phyloP scores from a whole-genome alignment of 2,888 invertebrate genomes.

The Pachycephus smyrnensis region DNA sequence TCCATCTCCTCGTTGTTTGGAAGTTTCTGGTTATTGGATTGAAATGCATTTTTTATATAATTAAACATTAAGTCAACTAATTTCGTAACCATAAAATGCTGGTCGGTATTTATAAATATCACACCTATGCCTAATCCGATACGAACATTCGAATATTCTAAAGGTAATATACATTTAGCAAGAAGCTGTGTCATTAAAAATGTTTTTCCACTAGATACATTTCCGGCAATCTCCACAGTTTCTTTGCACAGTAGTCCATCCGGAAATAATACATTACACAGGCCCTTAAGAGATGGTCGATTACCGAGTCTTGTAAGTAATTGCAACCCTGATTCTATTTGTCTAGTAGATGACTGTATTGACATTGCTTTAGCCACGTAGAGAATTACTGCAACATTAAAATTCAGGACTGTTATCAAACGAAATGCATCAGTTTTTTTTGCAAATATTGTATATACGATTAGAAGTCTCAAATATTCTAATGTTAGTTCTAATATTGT shows the following conservation, averaged over 20 bases:
- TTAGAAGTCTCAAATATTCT: too few relatives aligned
- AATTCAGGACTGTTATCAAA: neutral
- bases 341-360: neutral
- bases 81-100: conserved; percentile 66
- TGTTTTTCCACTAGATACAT: conserved; percentile 67
- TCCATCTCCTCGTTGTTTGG: conserved; percentile 35
- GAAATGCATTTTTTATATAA: conserved; percentile 47
- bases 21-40: conserved; percentile 20
- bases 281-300: conserved; percentile 64
- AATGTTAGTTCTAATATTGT: too few relatives aligned
- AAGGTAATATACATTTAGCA: conserved; percentile 67
- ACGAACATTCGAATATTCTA: conserved; percentile 41
- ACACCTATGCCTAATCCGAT: conserved; percentile 67
- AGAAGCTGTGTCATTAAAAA: conserved; percentile 67
- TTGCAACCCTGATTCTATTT: conserved; percentile 73
- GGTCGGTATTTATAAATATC: conserved; percentile 69
- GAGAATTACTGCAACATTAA: neutral
- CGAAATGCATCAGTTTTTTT: neutral
- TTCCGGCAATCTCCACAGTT: conserved; percentile 69
- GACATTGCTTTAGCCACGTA: neutral
- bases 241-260: conserved; percentile 63
- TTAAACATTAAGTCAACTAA: conserved; percentile 60
- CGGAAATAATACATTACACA: conserved; percentile 69
- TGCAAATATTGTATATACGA: too few relatives aligned
- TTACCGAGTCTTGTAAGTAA: conserved; percentile 69